phyloP scores from a whole-genome alignment of 2,113 vertebrate genomes.

The Martes martes region DNA sequence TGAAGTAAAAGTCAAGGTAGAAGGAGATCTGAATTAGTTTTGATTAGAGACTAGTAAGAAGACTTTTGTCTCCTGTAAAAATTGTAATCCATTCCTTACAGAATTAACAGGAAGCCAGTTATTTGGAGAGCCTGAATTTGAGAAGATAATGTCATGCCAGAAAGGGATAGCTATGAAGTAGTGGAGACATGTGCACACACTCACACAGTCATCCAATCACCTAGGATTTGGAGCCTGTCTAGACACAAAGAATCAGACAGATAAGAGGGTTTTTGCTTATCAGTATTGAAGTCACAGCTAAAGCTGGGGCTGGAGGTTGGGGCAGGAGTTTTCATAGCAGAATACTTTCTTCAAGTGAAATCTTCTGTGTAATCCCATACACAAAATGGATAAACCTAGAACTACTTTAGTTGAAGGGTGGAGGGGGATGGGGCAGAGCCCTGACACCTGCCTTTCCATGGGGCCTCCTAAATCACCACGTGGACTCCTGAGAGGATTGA shows the following conservation, averaged over 20 bases:
- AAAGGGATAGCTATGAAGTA: neutral
- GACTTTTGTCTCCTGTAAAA: neutral
- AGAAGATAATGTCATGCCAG: neutral
- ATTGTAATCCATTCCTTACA: neutral
- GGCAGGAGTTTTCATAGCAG: neutral
- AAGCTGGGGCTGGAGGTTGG: neutral
- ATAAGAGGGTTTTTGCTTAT: neutral
- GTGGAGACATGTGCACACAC: neutral
- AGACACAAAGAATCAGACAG: neutral
- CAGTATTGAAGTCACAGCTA: neutral
- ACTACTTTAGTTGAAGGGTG: neutral
- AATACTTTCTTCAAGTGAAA: neutral
- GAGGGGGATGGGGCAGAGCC: neutral
- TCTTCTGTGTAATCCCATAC: neutral
- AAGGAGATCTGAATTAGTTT: conserved; percentile 7
- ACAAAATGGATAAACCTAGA: neutral
- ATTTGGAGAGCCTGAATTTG: neutral
- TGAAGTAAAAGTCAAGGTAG: neutral
- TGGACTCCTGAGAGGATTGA: neutral
- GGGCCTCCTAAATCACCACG: neutral
- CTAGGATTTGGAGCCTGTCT: neutral
- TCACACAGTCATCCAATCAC: neutral
- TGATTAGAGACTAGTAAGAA: neutral
- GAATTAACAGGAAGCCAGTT: neutral
- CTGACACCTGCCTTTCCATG: neutral